Evolutionary conservation across 2,113 vertebrate species (phyloP).

Genomic region (Ammodytes marinus): DNA sequence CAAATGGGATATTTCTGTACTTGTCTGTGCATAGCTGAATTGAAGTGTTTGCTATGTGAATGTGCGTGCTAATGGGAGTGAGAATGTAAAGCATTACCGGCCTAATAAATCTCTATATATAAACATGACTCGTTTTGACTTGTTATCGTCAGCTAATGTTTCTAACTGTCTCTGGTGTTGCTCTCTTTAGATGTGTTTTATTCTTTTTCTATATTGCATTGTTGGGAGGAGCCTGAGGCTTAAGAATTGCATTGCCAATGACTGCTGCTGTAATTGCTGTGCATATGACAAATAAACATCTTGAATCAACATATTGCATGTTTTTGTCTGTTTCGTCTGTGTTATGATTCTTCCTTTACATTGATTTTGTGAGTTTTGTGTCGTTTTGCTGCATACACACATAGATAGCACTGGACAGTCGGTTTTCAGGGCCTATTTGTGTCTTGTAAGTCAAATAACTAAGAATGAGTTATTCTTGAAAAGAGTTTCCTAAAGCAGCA

Average conservation of each 20-base stretch:
- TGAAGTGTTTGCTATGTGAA: not conserved
- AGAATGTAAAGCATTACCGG: not conserved
- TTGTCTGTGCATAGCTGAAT: not conserved
- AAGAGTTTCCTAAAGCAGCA: too few species aligned
- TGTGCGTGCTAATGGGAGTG: not conserved
- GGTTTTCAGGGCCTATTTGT: too few species aligned
- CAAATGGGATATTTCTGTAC: slow-evolving; percentile 1
- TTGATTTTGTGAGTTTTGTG: not conserved
- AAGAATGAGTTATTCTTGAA: too few species aligned
- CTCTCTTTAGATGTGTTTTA: too few species aligned
- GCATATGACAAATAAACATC: too few species aligned
- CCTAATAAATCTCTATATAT: not conserved
- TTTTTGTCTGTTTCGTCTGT: not conserved
- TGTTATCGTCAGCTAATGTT: too few species aligned
- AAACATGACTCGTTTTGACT: too few species aligned
- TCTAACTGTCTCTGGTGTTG: too few species aligned
- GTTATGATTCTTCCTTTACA: not conserved
- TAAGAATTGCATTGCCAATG: not conserved
- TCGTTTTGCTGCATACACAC: not conserved
- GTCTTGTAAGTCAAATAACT: too few species aligned
- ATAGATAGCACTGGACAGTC: not conserved
- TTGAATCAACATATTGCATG: not conserved
- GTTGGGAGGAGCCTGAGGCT: too few species aligned
- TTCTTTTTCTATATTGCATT: too few species aligned
- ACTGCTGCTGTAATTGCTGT: not conserved